Evolutionary conservation across 2,113 vertebrate genomes (phyloP).

Genomic region (Ceuthmochares aereus): DNA sequence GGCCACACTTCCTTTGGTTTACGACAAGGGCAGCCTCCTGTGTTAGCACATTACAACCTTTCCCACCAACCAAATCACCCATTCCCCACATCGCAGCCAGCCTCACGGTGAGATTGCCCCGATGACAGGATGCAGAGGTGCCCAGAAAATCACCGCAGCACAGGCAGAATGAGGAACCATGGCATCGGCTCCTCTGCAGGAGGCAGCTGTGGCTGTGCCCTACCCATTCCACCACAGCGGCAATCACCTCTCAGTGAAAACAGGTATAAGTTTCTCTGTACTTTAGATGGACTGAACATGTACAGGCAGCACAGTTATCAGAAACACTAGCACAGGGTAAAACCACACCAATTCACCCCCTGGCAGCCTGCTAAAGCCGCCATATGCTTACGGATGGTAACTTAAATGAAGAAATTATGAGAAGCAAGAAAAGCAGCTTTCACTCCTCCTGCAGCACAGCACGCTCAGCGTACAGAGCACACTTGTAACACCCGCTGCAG

Average conservation of each 20-base stretch:
- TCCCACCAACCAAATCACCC: background rate
- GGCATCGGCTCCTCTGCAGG: background rate
- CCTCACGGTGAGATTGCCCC: background rate
- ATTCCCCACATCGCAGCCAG: background rate
- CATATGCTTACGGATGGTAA: background rate
- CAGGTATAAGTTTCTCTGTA: background rate
- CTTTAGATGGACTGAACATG: background rate
- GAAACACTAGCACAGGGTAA: background rate
- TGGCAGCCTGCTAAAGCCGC: background rate
- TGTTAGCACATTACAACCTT: background rate
- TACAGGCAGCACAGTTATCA: background rate
- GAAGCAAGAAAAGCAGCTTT: background rate
- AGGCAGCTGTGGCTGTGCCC: background rate
- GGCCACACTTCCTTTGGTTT: background rate
- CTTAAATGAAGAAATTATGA: background rate
- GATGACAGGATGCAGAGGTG: background rate
- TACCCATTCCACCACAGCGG: background rate
- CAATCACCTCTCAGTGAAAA: background rate
- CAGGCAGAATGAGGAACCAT: background rate
- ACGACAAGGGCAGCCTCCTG: background rate
- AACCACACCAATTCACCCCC: accelerated
- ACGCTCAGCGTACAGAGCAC: background rate
- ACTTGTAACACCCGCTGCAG: background rate
- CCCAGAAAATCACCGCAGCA: accelerated
- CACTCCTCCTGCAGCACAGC: background rate